Evolutionary conservation across 64 coral and sea anemone species (phyloP).

Genomic region (Montipora cactus): DNA sequence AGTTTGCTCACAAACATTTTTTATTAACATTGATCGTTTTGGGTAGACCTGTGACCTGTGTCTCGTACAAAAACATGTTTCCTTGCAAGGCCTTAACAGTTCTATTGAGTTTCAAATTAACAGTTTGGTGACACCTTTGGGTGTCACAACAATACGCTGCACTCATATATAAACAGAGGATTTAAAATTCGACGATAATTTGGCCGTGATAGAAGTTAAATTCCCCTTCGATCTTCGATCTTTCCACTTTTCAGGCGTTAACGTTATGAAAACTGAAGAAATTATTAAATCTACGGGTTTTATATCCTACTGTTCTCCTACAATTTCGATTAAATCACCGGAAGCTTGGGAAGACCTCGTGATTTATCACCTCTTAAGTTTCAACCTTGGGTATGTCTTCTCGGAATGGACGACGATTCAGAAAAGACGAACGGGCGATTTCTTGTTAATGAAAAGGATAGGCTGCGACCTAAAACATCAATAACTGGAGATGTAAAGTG

Average conservation of each 20-base stretch:
- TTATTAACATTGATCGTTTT: too few relatives aligned
- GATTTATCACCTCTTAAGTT: slow-evolving; percentile 3
- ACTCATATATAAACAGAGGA: too few relatives aligned
- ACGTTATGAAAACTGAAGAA: not conserved
- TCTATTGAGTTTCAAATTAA: not conserved
- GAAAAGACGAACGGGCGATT: not conserved
- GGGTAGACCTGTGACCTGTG: too few relatives aligned
- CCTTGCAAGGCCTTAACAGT: not conserved
- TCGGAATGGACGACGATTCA: not conserved
- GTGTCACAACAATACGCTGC: too few relatives aligned
- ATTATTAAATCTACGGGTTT: slow-evolving; percentile 3
- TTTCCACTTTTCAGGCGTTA: not conserved
- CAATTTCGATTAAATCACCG: not conserved
- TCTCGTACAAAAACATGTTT: not conserved
- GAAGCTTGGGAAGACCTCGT: not conserved
- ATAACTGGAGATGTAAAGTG: not conserved
- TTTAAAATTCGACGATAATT: not conserved
- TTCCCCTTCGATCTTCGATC: too few relatives aligned
- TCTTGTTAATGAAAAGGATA: not conserved
- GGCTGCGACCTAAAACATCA: not conserved
- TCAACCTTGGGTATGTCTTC: slow-evolving; percentile 28
- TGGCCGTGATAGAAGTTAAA: not conserved
- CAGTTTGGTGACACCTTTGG: not conserved
- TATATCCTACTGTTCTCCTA: not conserved
- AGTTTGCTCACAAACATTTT: not conserved